Base-by-base conservation (phyloP, 2,888 invertebrate species). In the Electrophaes corylata region DNA sequence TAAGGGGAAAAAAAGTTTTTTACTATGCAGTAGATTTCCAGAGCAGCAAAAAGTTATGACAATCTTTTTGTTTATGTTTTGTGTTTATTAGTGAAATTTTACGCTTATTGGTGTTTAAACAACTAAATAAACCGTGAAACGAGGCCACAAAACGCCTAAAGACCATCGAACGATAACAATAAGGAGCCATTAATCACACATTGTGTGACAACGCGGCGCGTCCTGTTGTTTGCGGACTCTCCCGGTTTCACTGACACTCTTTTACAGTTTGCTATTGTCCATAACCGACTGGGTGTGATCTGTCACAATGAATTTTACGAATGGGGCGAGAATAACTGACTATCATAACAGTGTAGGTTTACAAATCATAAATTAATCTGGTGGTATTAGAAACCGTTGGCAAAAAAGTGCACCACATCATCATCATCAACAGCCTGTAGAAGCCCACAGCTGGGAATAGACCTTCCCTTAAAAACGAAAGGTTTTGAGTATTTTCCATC, bases 161-260 rank as follows among this genome's bases (percentile, higher is more conserved):
- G 86, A 89, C 81, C 83, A 86, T 86, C 82, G 78, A 76, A 75
- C 78, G 83, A 82, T 86, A 84, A 89, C 89, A 90, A 88, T 87
- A 86, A 84, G 84, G 73, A 70, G 79, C 82, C 87, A 91, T 91
- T 90, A 91, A 91, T 91, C 91, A 87, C 84, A 79, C 78, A 89
- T 89, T 91, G 91, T 91, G 83, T 74, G 79, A 79, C 75, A 76
- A 73, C 78, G 80, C 60, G 41, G 82, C 78, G 77, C 79, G 80
- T 79, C 76, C 79, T 81, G 85, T 83, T 90, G 90, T 90, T 87
- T 88, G 86, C 88, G 78, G 81, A 84, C 82, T 81, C 81, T 83
- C 78, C 81, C 84, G 83, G 82, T 82, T 81, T 75, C 80, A 79
- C 73, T 75, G 76, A 81, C 81, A 78, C 76, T 80, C 81, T 81